These are phyloP conservation scores for Lineus longissimus DNA, from an alignment of 1,140 invertebrate genomes.

Conservation along the genomic window DNA sequence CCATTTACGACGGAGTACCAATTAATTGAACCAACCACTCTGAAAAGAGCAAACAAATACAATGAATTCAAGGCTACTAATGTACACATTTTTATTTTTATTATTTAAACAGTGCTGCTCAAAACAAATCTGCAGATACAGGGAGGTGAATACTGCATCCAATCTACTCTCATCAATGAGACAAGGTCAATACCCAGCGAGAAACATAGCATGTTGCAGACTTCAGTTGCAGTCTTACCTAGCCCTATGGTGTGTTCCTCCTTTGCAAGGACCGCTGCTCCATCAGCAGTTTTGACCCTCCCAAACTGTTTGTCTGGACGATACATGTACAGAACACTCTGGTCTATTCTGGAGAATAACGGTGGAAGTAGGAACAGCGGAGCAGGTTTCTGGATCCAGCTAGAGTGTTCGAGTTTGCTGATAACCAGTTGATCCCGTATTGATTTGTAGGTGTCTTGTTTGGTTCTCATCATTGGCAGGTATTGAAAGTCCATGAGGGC, in stretches of 20 bases:
- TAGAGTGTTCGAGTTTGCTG: conserved; percentile 25
- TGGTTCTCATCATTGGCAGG: conserved; percentile 64
- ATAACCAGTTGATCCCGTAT: conserved; percentile 60
- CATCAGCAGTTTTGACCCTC: conserved; percentile 6
- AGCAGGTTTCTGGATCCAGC: conserved; percentile 52
- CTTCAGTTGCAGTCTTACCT: no score
- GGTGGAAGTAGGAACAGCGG: conserved; percentile 71
- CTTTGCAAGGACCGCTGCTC: neutral
- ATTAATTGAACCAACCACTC: no score
- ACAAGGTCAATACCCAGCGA: no score
- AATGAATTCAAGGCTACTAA: no score
- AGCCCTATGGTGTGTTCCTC: neutral
- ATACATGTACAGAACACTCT: neutral
- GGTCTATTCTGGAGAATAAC: conserved; percentile 63
- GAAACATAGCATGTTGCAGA: no score
- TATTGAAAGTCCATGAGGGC: conserved; percentile 88
- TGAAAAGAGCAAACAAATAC: no score
- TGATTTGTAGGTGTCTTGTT: conserved; percentile 62
- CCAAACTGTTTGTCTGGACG: conserved; percentile 7
- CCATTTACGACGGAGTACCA: no score
- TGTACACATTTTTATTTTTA: no score
- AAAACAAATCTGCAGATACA: no score
- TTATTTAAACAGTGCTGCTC: no score
- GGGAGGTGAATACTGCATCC: no score
- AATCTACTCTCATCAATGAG: no score